phyloP scores from a whole-genome alignment of 2,113 vertebrate genomes.

The Sminthopsis crassicaudata region DNA sequence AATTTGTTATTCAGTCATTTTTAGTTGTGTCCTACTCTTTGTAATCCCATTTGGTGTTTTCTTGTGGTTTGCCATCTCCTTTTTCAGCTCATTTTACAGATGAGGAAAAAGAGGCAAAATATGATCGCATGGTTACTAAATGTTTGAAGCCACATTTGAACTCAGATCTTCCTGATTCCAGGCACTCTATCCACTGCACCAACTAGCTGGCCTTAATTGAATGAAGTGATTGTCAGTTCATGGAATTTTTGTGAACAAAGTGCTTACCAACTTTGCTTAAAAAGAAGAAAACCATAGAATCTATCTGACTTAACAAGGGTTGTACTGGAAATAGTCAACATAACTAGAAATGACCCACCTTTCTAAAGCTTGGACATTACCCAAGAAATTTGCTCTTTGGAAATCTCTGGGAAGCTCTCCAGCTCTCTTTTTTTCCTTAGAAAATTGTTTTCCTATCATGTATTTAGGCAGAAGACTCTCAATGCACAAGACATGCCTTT shows the following conservation, averaged over 20 bases:
- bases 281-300: constrained; percentile 22
- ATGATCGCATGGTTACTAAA: background rate
- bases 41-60: too few relatives aligned
- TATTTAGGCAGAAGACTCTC: constrained; percentile 30
- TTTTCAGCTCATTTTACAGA: background rate
- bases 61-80: too few relatives aligned
- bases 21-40: too few relatives aligned
- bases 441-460: constrained; percentile 39
- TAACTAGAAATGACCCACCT: constrained; percentile 32
- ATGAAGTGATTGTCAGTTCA: constrained; percentile 42
- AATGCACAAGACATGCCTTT: background rate
- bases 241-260: constrained; percentile 62
- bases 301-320: constrained; percentile 40
- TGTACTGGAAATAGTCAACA: constrained; percentile 53
- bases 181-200: background rate
- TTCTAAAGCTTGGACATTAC: too few relatives aligned
- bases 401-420: constrained; percentile 46
- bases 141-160: background rate
- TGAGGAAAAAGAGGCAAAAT: background rate
- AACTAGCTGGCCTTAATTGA: background rate
- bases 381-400: constrained; percentile 1
- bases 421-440: constrained; percentile 24
- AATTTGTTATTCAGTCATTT: too few relatives aligned
- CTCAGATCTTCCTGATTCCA: constrained; percentile 33
- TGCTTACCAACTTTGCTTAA: constrained; percentile 55